Base-by-base conservation (phyloP, 2,888 invertebrate species). In the Troilus luridus region DNA sequence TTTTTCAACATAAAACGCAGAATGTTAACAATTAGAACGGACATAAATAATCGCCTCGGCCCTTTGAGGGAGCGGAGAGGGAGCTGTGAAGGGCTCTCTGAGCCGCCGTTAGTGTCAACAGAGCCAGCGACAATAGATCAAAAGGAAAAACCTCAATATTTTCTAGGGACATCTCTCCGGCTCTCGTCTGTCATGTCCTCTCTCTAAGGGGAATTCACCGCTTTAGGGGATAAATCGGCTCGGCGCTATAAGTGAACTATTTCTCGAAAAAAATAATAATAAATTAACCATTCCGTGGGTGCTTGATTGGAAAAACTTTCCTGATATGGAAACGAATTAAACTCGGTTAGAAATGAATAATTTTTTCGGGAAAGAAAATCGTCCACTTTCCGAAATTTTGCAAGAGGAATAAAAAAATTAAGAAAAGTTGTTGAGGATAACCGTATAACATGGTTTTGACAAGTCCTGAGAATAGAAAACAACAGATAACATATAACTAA, bases 91-190 rank as follows among this genome's bases (percentile, higher is more conserved):
- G 72, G 41, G 72, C 41, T 41, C 72, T 77, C 41, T 17, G 72
- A 41, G 72, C 41, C 72, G 27, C 72, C 17, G 72, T 77, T 77
- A 77, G 72, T 77, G 72, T 77, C 72, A 77, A 77, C 72, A 77
- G 41, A 41, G 72, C 17, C 17, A 17, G 7, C 27, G 72, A 77
- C 72, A 77, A 77, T 77, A 77, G 72, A 77, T 77, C 72, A 77
- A 77, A 41, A 77, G 72, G 72, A 77, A 77, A 77, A 77, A 77
- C 72, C 72, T 77, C 72, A 41, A 77, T 77, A 77, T 77, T 77
- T 77, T 41, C 72, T 77, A 7, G 14, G 24, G 24, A 27, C 67
- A 67, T 67, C 67, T 17, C 41, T 19, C 41, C 72, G 41, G 8
- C 27, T 41, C 19, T 41, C 41, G 7, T 77, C 72, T 77, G 72